Conservation (phyloP, 1,140 invertebrate genomes). For the Pseudoatta argentina region DNA sequence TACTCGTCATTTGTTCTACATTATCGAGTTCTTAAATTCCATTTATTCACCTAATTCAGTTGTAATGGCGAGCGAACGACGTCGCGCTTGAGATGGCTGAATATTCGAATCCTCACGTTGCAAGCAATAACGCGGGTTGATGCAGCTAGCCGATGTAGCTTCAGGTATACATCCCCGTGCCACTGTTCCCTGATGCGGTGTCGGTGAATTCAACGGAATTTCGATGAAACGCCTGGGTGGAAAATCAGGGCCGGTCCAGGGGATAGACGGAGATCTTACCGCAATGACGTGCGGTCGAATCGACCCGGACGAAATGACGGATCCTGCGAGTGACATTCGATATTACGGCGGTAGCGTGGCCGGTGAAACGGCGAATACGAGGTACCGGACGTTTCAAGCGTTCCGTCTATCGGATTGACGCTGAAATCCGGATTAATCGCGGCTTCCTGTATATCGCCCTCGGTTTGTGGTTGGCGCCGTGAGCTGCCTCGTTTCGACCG, state of each 20-base stretch:
- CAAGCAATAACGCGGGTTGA: conserved; percentile 50
- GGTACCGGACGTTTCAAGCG: conserved; percentile 72
- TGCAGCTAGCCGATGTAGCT: conserved; percentile 54
- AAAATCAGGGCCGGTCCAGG: conserved; percentile 83
- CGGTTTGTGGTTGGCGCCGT: conserved; percentile 52
- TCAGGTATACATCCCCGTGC: conserved; percentile 53
- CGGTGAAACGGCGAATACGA: conserved; percentile 79
- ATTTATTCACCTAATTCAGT: background rate
- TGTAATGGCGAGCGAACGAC: conserved; percentile 24
- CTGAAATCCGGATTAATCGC: conserved; percentile 76
- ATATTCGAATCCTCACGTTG: conserved; percentile 45
- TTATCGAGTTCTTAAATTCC: background rate
- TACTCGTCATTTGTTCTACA: background rate
- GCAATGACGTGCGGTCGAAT: conserved; percentile 86
- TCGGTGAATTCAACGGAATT: conserved; percentile 74
- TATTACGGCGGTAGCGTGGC: conserved; percentile 84
- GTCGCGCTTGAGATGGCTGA: conserved; percentile 4
- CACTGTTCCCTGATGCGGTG: conserved; percentile 55
- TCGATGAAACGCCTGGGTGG: conserved; percentile 81
- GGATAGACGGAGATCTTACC: conserved; percentile 84
- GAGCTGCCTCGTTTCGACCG: conserved; percentile 35
- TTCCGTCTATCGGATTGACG: conserved; percentile 75
- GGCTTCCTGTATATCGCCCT: conserved; percentile 64
- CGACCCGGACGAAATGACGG: conserved; percentile 85
- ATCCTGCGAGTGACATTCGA: conserved; percentile 86